Evolutionary conservation across 2,113 vertebrate species (phyloP), one percentile per base, ranked within the genome.

Genomic region (Grammomys surdaster): DNA sequence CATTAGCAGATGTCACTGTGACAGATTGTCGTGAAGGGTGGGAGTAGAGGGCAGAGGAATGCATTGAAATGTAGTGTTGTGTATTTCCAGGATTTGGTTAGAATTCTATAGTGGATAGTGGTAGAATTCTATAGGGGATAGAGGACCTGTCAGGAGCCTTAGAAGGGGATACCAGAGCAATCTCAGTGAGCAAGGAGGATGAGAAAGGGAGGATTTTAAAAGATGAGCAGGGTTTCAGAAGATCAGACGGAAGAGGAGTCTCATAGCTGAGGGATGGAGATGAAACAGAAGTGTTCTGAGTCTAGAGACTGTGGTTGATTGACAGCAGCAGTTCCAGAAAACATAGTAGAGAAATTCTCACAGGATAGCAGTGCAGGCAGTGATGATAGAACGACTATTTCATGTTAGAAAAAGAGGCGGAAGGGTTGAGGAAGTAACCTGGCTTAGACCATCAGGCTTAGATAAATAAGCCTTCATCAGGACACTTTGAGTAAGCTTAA

Each of bases 401-500:
- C 80, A 0, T 60, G n/a, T 65, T n/a, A 36, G 70, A 46, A 75
- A 46, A 70, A 90, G 65, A 69, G 84, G 43, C 12, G 58, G n/a
- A 12, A 33, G 40, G 16, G 26, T 46, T 67, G 16, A 87, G 86
- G 63, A 70, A 91, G 31, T 88, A 48, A 51, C 1, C 33, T 24
- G 20, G 46, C 40, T 40, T 40, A 93, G 72, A 91, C 7, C 7
- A 40, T 12, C 6, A 60, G 80, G 36, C 80, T 60, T 24, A 24
- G 54, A 56, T 22, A 24, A 58, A 11, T 51, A 26, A 12, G 69
- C 1, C 36, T 86, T 43, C 88, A 56, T 65, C 31, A 73, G 26
- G 89, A 85, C 75, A 40, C n/a, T 95, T 96, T 46, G 7, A 90
- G 26, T 58, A 48, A 33, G 7, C 40, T 31, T 93, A 46, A 76